These are phyloP conservation scores for Nephrotoma guestfalica DNA, from an alignment of 2,888 invertebrate genomes.

Conservation along the genomic window DNA sequence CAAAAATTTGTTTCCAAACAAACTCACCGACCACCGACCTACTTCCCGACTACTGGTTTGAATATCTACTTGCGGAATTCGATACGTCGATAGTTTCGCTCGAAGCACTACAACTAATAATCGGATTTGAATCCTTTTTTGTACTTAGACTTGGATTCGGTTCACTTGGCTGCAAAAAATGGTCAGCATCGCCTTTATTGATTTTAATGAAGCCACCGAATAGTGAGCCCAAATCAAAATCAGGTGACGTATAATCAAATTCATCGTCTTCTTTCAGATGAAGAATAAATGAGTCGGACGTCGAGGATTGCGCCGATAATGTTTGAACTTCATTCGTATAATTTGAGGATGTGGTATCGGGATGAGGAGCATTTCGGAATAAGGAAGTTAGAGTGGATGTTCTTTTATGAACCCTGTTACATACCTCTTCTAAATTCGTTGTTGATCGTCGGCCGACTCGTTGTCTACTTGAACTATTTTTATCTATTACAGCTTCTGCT, in stretches of 20 bases:
- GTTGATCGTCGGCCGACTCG: neutral
- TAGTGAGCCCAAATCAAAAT: neutral
- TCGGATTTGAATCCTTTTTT: neutral
- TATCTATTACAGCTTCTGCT: neutral
- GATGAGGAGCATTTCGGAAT: neutral
- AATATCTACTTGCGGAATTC: neutral
- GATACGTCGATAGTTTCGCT: neutral
- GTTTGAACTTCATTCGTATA: neutral
- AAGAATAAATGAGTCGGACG: neutral
- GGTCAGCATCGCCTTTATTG: neutral
- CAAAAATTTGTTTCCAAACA: neutral
- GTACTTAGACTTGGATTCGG: neutral
- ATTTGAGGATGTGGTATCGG: neutral
- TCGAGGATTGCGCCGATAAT: neutral
- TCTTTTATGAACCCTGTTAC: neutral
- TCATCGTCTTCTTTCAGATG: neutral
- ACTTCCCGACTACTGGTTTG: neutral
- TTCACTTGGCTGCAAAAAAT: neutral
- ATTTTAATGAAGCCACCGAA: neutral
- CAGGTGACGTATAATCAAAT: neutral
- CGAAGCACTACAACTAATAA: neutral
- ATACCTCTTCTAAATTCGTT: neutral
- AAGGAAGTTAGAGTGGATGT: neutral
- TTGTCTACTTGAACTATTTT: neutral
- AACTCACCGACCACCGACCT: neutral